Percentiles rank a stretch among this genome's conserved stretches.
Conservation (phyloP, 2,888 invertebrate genomes). For the Calliscelio sp. region DNA sequence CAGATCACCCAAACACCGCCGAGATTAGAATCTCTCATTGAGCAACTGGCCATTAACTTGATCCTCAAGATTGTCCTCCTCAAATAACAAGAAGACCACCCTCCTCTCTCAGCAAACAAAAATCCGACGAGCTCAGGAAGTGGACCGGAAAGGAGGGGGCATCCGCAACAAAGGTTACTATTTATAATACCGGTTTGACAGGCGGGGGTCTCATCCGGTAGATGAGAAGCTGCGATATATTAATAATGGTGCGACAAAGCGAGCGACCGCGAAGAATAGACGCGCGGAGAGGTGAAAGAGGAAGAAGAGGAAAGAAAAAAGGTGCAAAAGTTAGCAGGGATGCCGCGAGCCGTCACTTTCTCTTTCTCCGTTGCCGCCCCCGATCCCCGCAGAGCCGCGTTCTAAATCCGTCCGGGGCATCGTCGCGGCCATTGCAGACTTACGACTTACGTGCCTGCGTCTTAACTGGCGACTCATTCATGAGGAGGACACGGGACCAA, state of each 20-base stretch:
- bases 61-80: conserved; percentile 28
- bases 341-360: conserved; percentile 65
- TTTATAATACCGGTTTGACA: conserved; percentile 81
- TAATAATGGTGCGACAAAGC: conserved; percentile 83
- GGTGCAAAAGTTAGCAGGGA: too few relatives aligned
- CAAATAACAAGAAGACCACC: conserved; percentile 62
- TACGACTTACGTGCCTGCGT: conserved; percentile 78
- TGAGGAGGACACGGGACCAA: conserved; percentile 79
- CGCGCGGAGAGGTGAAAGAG: conserved; percentile 49
- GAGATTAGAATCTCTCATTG: too few relatives aligned
- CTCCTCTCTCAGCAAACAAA: conserved; percentile 27
- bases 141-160: conserved; percentile 70
- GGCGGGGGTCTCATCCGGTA: conserved; percentile 63
- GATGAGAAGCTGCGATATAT: conserved; percentile 81
- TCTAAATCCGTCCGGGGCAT: conserved; percentile 83
- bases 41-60: conserved; percentile 43
- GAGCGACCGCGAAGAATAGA: conserved; percentile 79
- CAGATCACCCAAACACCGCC: too few relatives aligned
- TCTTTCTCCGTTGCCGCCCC: conserved; percentile 15
- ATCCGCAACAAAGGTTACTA: conserved; percentile 84
- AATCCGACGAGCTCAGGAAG: conserved; percentile 51
- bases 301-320: conserved; percentile 62
- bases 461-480: conserved; percentile 83
- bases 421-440: conserved; percentile 79
- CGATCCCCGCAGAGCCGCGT: conserved; percentile 74